phyloP scores from a whole-genome alignment of 2,888 invertebrate species.

The Glaucopsyche alexis region DNA sequence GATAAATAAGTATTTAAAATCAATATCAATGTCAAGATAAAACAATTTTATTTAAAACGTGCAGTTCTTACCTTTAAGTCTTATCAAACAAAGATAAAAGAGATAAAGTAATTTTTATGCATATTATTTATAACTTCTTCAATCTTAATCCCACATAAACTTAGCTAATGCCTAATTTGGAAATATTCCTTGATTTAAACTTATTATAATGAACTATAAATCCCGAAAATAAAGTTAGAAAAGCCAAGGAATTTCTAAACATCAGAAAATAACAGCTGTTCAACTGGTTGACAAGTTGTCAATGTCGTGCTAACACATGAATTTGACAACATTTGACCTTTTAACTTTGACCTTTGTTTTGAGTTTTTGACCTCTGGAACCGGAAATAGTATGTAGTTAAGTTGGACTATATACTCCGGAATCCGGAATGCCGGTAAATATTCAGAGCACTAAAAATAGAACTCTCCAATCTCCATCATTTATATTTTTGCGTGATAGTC shows the following conservation, averaged over 20 bases:
- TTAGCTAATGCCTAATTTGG: not conserved
- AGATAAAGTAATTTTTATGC: not conserved
- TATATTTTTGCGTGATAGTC: too few relatives aligned
- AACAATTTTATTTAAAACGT: slow-evolving; percentile 14
- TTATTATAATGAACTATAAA: too few relatives aligned
- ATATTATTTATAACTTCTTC: too few relatives aligned
- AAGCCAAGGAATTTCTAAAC: not conserved
- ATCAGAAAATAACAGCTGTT: not conserved
- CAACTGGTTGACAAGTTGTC: not conserved
- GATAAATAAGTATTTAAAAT: not conserved
- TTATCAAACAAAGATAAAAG: slow-evolving; percentile 2
- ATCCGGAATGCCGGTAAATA: too few relatives aligned
- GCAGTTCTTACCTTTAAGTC: slow-evolving; percentile 9
- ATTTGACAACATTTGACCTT: not conserved
- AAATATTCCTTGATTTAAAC: not conserved
- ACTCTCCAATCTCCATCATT: too few relatives aligned
- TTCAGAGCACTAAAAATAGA: too few relatives aligned
- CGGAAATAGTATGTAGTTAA: too few relatives aligned
- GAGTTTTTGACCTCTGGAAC: slow-evolving; percentile 3
- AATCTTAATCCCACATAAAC: too few relatives aligned
- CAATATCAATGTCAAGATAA: slow-evolving; percentile 21
- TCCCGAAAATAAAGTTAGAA: not conserved
- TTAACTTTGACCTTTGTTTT: not conserved
- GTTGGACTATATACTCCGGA: too few relatives aligned
- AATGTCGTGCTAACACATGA: not conserved